Evolutionary conservation across 2,797 vertebrate genomes (phyloP).

Genomic region (Sciaenops ocellatus): DNA sequence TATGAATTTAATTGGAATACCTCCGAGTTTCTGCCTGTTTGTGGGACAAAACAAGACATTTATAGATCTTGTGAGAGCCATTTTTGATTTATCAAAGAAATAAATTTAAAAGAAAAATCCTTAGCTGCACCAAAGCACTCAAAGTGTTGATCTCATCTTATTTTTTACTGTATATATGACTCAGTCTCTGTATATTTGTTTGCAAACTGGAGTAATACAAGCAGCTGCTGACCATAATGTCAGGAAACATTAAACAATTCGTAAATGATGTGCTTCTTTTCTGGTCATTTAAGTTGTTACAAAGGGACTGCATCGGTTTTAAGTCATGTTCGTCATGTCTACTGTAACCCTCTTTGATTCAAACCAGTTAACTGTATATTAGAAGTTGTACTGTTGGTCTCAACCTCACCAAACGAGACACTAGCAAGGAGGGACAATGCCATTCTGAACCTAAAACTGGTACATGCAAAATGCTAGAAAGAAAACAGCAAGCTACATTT

Average conservation of each 20-base stretch:
- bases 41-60: background rate
- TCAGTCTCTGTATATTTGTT: background rate
- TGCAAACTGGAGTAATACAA: background rate
- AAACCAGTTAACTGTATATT: constrained; percentile 1
- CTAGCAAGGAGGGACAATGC: constrained; percentile 27
- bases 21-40: background rate
- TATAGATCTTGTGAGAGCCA: background rate
- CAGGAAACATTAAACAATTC: background rate
- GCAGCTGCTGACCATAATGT: background rate
- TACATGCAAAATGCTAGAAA: constrained; percentile 57
- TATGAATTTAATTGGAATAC: background rate
- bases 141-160: background rate
- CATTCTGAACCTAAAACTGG: constrained; percentile 42
- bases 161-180: background rate
- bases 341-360: background rate
- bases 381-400: background rate
- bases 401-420: constrained; percentile 16
- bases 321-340: background rate
- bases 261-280: background rate
- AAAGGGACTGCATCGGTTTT: background rate
- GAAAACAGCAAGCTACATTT: constrained; percentile 82
- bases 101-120: background rate
- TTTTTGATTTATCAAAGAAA: background rate
- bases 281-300: background rate
- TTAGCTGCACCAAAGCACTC: background rate